Percentiles rank a stretch among this genome's conserved stretches.
These are phyloP conservation scores for Holothuria leucospilota DNA, from an alignment of 53 echinoderm and acorn worm genomes.

Conservation along the genomic window DNA sequence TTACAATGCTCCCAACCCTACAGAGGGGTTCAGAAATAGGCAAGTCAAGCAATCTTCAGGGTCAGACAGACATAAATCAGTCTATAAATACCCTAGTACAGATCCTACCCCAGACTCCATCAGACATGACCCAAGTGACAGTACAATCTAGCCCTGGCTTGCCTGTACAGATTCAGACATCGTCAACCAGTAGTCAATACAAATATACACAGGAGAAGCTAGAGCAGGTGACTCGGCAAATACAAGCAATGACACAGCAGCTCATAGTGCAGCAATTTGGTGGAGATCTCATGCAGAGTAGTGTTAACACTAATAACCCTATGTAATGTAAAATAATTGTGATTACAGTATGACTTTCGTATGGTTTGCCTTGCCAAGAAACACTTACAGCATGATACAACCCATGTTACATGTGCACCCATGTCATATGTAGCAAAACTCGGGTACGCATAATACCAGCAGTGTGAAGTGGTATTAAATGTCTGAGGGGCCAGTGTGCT, in stretches of 20 bases:
- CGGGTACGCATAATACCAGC: too few species aligned
- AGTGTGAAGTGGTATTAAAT: too few species aligned
- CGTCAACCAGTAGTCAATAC: constrained; percentile 27
- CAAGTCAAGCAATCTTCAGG: constrained; percentile 3
- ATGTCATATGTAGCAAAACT: too few species aligned
- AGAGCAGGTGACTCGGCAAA: constrained; percentile 43
- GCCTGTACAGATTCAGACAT: constrained; percentile 3
- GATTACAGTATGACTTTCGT: too few species aligned
- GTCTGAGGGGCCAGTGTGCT: too few species aligned
- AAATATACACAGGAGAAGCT: constrained; percentile 36
- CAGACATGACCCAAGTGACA: background rate
- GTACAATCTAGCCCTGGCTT: constrained; percentile 8
- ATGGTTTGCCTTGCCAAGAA: too few species aligned
- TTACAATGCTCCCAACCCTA: background rate
- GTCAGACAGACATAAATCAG: background rate
- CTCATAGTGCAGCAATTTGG: constrained; percentile 30
- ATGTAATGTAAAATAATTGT: too few species aligned
- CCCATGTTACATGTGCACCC: too few species aligned
- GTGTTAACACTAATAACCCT: background rate
- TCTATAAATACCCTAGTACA: constrained; percentile 31
- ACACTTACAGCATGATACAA: too few species aligned
- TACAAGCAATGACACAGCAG: constrained; percentile 45
- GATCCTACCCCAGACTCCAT: background rate
- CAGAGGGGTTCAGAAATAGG: constrained; percentile 20
- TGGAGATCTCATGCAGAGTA: constrained; percentile 20